Percentiles rank a stretch among this genome's conserved stretches.
Evolutionary conservation across 2,113 vertebrate species (phyloP).

Genomic region (Periophthalmodon schlosseri): DNA sequence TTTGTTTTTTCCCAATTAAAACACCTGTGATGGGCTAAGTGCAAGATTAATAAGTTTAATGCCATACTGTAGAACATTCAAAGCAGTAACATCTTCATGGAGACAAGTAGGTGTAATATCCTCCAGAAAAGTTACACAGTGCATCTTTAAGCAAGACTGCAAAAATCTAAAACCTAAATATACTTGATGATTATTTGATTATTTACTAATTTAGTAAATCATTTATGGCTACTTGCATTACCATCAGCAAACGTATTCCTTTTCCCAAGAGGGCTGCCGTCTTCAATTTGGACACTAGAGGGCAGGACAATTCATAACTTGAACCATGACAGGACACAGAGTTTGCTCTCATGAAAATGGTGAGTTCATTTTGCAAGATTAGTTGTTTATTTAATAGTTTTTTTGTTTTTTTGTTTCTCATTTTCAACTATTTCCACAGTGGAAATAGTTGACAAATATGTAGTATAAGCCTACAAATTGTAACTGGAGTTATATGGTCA

Average conservation of each 20-base stretch:
- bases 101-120: too few species aligned
- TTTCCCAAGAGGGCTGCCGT: neutral
- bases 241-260: too few species aligned
- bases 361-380: neutral
- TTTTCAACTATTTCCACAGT: neutral
- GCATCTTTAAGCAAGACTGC: too few species aligned
- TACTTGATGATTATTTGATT: too few species aligned
- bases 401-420: neutral
- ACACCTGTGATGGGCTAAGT: too few species aligned
- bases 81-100: too few species aligned
- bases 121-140: too few species aligned
- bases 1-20: too few species aligned
- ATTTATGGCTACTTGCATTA: neutral
- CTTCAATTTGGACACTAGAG: constrained; percentile 1
- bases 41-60: too few species aligned
- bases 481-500: neutral
- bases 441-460: neutral
- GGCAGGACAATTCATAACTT: neutral
- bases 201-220: neutral
- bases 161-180: too few species aligned
- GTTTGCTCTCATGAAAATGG: neutral
- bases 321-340: neutral
- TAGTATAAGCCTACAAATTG: neutral
- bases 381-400: neutral
- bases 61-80: too few species aligned